Evolutionary conservation across 2,888 invertebrate species (phyloP), one percentile per base, ranked within the genome.

Genomic region (Sialis fuliginosa): DNA sequence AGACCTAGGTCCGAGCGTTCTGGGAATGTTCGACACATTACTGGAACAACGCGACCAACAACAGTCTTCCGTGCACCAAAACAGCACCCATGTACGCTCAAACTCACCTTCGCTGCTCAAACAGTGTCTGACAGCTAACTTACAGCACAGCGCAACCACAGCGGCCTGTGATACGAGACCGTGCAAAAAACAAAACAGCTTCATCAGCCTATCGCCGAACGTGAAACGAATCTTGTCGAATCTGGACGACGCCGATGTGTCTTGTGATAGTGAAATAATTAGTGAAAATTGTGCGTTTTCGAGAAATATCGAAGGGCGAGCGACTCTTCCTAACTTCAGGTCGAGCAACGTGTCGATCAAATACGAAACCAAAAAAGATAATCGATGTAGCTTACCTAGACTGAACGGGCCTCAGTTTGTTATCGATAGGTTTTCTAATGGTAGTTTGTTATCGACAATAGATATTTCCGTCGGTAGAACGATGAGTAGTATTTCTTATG

Each of bases 141-240:
- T 31, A 42, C 13, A 12, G 5, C 13, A 42, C n/a, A n/a, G 22
- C 8, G 7, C 44, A 8, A 32, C 12, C 12, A 30, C 33, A 10
- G 13, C 22, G 34, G n/a, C 44, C 10, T 6, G 22, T 44, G 12
- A 13, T 33, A 37, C 37, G 6, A n/a, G 6, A 37, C 37, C 37
- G 7, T 6, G 6, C n/a, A 37, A 37, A 37, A 37, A 37, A 7
- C 37, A n/a, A 10, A 31, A 31, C 10, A 44, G 33, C 34, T 8
- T 44, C 35, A 44, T 44, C 12, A 44, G 32, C 34, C 13, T 44
- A 44, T 40, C 46, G 9, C 46, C 46, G 6, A 46, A 46, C 40
- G 46, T 46, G 9, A 31, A 46, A 46, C 39, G 46, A 39, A 39
- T 46, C 12, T 40, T 46, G 32, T 46, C 46, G 30, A 31, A 46